Evolutionary conservation across 2,797 vertebrate genomes (phyloP), one percentile per base, ranked within the genome.

Genomic region (Oreonectes daqikongensis): DNA sequence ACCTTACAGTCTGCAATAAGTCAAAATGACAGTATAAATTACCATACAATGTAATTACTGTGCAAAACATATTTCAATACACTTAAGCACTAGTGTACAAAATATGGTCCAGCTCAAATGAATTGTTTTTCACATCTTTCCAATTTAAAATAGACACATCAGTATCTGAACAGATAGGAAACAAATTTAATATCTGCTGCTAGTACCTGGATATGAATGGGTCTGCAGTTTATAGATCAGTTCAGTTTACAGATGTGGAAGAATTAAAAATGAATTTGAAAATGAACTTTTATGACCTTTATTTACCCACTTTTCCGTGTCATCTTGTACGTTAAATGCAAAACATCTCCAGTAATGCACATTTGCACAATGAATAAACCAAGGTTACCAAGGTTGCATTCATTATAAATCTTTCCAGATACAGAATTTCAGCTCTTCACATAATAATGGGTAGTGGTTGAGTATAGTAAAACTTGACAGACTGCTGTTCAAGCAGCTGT

Each of bases 401-500:
- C 6, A 32, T 32, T 32, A 32, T 10, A 20, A 60, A 63, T 63
- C n/a, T 30, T 17, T 44, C 26, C 18, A 3, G 55, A 46, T 26
- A 30, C 46, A n/a, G n/a, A n/a, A n/a, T n/a, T n/a, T n/a, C n/a
- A n/a, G n/a, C n/a, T n/a, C n/a, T 63, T 5, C 15, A 26, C 22
- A 57, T 28, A 5, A 28, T 15, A 64, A 52, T 52, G n/a, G 35
- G n/a, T 22, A 22, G 17, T 22, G 28, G 44, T 22, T 42, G 40
- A 42, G 40, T 3, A 42, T 14, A 42, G 18, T 53, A 22, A 22
- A 53, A 14, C 17, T 52, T 53, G 71, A 67, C 65, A 79, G 35
- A 35, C 35, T 35, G 69, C 40, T 18, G 76, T 77, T 80, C 81
- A 79, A 78, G 76, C 69, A 67, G 77, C 74, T 79, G 79, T 67